Conservation (phyloP, 1,140 invertebrate genomes). For the Euwallacea fornicatus region DNA sequence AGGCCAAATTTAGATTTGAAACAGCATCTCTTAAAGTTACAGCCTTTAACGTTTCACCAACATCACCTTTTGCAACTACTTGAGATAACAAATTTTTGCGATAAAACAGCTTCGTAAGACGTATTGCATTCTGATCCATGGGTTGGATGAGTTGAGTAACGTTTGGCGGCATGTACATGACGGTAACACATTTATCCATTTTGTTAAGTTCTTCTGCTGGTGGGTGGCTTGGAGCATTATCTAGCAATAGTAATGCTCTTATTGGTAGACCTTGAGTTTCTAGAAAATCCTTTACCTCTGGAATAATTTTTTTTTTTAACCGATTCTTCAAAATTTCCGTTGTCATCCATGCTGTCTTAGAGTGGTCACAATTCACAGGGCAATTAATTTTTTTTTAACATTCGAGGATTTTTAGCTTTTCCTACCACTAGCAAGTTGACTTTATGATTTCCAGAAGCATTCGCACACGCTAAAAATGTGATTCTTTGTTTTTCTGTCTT, state of each 20-base stretch:
- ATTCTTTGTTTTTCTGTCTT: slow-evolving; percentile 45
- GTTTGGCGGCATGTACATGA: background rate
- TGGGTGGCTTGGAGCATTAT: too few species aligned
- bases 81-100: background rate
- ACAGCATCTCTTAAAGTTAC: too few species aligned
- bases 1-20: too few species aligned
- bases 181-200: background rate
- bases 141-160: background rate
- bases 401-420: slow-evolving; percentile 46
- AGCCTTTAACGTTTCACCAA: background rate
- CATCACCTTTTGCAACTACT: background rate
- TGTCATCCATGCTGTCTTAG: too few species aligned
- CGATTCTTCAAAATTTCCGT: too few species aligned
- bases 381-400: slow-evolving; percentile 8
- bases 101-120: background rate
- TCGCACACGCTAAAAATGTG: slow-evolving; percentile 49
- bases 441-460: slow-evolving; percentile 46
- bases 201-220: too few species aligned
- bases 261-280: too few species aligned
- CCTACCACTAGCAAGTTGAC: slow-evolving; percentile 40
- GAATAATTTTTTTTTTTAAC: too few species aligned
- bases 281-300: too few species aligned
- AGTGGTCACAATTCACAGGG: too few species aligned
- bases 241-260: too few species aligned
- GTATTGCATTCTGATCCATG: background rate